A percentile compares a stretch with the other conserved stretches of the same genome.
These are phyloP conservation scores for Chloebia gouldiae DNA, from an alignment of 2,113 vertebrate genomes.

Conservation along the genomic window DNA sequence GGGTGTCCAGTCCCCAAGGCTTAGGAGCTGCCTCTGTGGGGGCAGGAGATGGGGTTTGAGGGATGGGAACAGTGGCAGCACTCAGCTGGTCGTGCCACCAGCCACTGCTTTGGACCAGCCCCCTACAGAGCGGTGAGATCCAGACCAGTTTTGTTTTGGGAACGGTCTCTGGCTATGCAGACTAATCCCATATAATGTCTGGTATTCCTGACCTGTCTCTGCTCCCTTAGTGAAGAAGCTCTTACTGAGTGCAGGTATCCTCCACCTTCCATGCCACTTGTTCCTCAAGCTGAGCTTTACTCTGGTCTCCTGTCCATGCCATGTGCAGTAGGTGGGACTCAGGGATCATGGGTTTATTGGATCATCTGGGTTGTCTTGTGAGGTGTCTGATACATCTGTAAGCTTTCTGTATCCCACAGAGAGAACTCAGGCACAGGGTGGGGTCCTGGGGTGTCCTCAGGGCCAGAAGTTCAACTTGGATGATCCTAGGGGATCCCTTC, in stretches of 20 bases:
- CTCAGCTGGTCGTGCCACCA: not conserved
- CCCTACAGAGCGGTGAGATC: not conserved
- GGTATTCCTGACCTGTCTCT: constrained; percentile 54
- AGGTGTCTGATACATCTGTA: not conserved
- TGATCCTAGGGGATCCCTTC: not conserved
- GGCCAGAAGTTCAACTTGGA: not conserved
- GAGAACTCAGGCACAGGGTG: not conserved
- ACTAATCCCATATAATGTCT: constrained; percentile 36
- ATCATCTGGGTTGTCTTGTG: not conserved
- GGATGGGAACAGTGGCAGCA: not conserved
- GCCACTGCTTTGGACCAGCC: not conserved
- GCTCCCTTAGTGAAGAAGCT: not conserved
- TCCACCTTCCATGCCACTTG: not conserved
- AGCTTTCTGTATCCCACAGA: not conserved
- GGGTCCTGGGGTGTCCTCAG: not conserved
- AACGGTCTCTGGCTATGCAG: not conserved
- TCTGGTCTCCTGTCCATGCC: not conserved
- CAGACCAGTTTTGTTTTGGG: constrained; percentile 2
- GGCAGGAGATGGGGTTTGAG: not conserved
- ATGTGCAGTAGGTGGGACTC: not conserved
- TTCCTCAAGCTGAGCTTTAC: not conserved
- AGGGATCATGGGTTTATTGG: not conserved
- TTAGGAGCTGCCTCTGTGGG: not conserved
- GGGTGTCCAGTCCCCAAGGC: not conserved
- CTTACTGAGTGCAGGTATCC: not conserved